A percentile compares a stretch with the other conserved stretches of the same genome.
Evolutionary conservation across 2,888 invertebrate species (phyloP).

Genomic region (Lissonota sp.): DNA sequence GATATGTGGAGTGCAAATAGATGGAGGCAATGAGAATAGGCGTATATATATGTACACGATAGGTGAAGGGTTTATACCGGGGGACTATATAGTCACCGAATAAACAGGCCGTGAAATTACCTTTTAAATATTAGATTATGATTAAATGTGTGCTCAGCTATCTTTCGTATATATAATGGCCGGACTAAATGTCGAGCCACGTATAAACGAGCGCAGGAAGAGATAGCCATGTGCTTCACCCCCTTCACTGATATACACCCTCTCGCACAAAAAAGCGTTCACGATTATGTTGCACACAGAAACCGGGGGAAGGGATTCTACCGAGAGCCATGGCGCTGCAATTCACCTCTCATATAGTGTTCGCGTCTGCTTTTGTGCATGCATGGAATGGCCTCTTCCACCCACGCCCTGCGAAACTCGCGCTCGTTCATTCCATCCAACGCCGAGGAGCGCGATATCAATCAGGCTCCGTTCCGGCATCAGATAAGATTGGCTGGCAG

Average conservation of each 20-base stretch:
- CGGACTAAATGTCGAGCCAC: conserved; percentile 78
- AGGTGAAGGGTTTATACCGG: conserved; percentile 53
- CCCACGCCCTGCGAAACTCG: conserved; percentile 25
- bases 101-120: conserved; percentile 84
- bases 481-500: conserved; percentile 79
- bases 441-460: conserved; percentile 73
- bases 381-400: conserved; percentile 31
- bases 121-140: conserved; percentile 84
- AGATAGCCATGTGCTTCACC: conserved; percentile 53
- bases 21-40: conserved; percentile 60
- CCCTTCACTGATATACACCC: conserved; percentile 61
- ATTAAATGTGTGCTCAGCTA: conserved; percentile 82
- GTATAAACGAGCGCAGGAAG: conserved; percentile 31
- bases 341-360: conserved; percentile 29
- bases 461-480: conserved; percentile 78
- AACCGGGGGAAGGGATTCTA: conserved; percentile 16
- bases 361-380: not conserved
- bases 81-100: conserved; percentile 71
- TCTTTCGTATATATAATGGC: conserved; percentile 68
- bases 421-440: conserved; percentile 55
- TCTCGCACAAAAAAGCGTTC: conserved; percentile 51
- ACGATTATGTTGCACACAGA: conserved; percentile 45
- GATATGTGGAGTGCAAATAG: conserved; percentile 30
- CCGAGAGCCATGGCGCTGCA: conserved; percentile 48
- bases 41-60: conserved; percentile 56